Evolutionary conservation across 2,888 invertebrate species (phyloP).

Genomic region (Drosophila planitibia): DNA sequence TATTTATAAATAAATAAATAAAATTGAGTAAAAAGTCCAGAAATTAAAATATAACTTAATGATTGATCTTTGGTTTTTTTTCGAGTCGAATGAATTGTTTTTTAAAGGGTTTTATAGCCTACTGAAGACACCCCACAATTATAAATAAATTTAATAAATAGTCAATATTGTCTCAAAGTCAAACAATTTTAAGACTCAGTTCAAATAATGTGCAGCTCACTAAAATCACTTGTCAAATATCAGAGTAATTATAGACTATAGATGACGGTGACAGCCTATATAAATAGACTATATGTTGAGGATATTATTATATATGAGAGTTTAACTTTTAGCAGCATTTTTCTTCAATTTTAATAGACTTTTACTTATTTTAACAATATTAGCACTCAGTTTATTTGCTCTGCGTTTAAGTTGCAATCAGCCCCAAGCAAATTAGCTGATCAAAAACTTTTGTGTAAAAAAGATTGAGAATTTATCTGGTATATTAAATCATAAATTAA

Average conservation of each 20-base stretch:
- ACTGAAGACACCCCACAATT: not conserved
- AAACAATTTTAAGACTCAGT: not conserved
- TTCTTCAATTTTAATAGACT: not conserved
- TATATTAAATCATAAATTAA: not conserved
- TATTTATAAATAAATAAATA: not conserved
- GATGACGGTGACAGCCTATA: no score
- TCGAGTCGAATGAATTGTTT: not conserved
- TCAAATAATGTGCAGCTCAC: not conserved
- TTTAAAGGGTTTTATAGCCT: not conserved
- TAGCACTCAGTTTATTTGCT: not conserved
- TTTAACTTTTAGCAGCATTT: not conserved
- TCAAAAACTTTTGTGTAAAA: not conserved
- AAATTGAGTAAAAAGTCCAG: not conserved
- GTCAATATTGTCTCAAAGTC: not conserved
- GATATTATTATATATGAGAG: not conserved
- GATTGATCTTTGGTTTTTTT: not conserved
- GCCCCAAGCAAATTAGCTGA: not conserved
- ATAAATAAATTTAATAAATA: not conserved
- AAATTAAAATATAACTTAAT: not conserved
- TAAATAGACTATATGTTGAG: not conserved
- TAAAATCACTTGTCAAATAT: not conserved
- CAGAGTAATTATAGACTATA: not conserved
- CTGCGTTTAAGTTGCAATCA: not conserved
- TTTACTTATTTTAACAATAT: not conserved
- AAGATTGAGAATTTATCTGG: not conserved